Evolutionary conservation across 2,113 vertebrate genomes (phyloP).

Genomic region (Chloropsis cyanopogon): DNA sequence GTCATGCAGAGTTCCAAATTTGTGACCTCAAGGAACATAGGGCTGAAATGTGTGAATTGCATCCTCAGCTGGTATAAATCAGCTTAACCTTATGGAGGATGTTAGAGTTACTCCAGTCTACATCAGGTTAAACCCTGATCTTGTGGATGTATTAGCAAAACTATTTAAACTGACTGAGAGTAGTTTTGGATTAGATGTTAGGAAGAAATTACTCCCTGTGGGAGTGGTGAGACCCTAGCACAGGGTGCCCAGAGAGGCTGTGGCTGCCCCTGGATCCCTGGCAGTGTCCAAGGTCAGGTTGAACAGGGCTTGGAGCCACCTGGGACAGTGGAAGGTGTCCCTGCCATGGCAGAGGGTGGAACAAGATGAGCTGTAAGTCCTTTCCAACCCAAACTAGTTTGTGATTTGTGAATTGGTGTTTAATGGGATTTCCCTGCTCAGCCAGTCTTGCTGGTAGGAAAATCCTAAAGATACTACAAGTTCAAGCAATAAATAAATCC

Average conservation of each 20-base stretch:
- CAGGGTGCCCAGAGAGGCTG: background rate
- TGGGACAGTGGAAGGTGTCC: fast-evolving
- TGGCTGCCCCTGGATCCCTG: background rate
- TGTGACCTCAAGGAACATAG: background rate
- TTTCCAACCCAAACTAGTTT: background rate
- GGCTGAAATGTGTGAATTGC: background rate
- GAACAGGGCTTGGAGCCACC: fast-evolving
- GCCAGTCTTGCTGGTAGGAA: background rate
- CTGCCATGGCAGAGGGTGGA: background rate
- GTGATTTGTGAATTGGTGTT: background rate
- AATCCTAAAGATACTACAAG: background rate
- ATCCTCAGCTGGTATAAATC: background rate
- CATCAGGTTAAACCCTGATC: background rate
- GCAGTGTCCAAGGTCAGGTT: fast-evolving
- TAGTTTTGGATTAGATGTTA: background rate
- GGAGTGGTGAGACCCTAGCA: fast-evolving
- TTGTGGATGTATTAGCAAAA: background rate
- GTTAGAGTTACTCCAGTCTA: background rate
- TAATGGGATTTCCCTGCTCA: background rate
- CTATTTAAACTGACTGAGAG: background rate
- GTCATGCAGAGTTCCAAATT: background rate
- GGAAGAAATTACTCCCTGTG: background rate
- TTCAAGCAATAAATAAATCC: background rate
- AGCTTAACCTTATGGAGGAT: background rate
- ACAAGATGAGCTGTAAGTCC: fast-evolving